A percentile compares a stretch with the other conserved stretches of the same genome.
These are phyloP conservation scores for Diceros bicornis DNA, from an alignment of 2,797 vertebrate genomes.

Conservation along the genomic window DNA sequence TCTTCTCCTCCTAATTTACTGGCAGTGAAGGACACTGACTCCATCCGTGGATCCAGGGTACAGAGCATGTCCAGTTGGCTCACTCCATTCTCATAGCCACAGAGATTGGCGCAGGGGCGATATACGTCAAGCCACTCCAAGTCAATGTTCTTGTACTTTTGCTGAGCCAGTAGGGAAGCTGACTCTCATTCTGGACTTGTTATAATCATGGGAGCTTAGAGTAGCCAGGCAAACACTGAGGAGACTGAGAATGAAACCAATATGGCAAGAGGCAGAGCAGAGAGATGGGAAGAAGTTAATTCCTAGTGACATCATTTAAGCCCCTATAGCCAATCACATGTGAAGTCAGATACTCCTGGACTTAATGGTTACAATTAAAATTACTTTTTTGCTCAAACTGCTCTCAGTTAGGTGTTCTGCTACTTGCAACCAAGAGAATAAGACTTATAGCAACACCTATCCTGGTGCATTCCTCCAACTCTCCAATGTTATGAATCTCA, in stretches of 20 bases:
- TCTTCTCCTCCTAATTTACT: neutral
- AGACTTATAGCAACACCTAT: neutral
- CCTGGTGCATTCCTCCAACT: neutral
- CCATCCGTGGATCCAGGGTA: neutral
- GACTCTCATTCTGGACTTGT: neutral
- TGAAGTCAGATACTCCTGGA: neutral
- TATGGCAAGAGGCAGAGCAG: neutral
- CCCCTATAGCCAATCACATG: neutral
- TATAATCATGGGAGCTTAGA: neutral
- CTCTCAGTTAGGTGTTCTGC: neutral
- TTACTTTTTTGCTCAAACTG: neutral
- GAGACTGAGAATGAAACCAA: neutral
- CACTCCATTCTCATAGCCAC: neutral
- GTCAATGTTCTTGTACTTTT: neutral
- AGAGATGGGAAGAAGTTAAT: neutral
- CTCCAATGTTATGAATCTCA: neutral
- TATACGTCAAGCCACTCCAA: neutral
- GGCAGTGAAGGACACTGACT: neutral
- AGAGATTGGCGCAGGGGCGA: neutral
- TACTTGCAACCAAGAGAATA: conserved; percentile 20
- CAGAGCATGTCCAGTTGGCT: neutral
- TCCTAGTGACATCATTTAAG: neutral
- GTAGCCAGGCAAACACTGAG: neutral
- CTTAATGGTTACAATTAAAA: neutral
- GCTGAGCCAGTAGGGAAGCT: neutral